Percentiles rank a stretch among this genome's conserved stretches.
phyloP scores from a whole-genome alignment of 2,113 vertebrate genomes.

The Chaenogobius annularis region DNA sequence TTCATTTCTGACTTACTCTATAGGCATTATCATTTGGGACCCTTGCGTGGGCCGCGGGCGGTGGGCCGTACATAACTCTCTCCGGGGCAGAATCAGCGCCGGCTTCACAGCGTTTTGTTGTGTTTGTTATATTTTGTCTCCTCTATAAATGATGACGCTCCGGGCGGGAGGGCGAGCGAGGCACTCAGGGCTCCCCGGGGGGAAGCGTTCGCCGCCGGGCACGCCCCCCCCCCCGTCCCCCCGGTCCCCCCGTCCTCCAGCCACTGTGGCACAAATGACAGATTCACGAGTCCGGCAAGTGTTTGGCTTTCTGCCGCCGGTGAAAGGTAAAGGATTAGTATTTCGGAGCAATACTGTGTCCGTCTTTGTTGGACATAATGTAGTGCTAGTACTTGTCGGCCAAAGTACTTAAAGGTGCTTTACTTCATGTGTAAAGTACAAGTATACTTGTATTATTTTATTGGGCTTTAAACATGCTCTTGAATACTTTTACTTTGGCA shows the following conservation, averaged over 20 bases:
- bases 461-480: too few relatives aligned
- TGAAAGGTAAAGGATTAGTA: too few relatives aligned
- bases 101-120: slow-evolving; percentile 59
- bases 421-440: too few relatives aligned
- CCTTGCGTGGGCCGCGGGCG: neutral
- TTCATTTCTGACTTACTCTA: neutral
- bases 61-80: neutral
- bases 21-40: neutral
- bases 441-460: too few relatives aligned
- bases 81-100: neutral
- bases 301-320: neutral
- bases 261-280: slow-evolving; percentile 26
- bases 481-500: too few relatives aligned
- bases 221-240: slow-evolving; percentile 43
- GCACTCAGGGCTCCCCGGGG: slow-evolving; percentile 62
- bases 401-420: too few relatives aligned
- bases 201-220: slow-evolving; percentile 47
- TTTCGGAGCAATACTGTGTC: too few relatives aligned
- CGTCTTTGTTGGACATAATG: too few relatives aligned
- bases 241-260: neutral
- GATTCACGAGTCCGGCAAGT: slow-evolving; percentile 35
- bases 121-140: slow-evolving; percentile 74
- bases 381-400: too few relatives aligned
- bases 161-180: slow-evolving; percentile 48
- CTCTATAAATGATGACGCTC: slow-evolving; percentile 71